Base-by-base conservation (phyloP, 1,140 invertebrate species). In the Plectus sambesii region DNA sequence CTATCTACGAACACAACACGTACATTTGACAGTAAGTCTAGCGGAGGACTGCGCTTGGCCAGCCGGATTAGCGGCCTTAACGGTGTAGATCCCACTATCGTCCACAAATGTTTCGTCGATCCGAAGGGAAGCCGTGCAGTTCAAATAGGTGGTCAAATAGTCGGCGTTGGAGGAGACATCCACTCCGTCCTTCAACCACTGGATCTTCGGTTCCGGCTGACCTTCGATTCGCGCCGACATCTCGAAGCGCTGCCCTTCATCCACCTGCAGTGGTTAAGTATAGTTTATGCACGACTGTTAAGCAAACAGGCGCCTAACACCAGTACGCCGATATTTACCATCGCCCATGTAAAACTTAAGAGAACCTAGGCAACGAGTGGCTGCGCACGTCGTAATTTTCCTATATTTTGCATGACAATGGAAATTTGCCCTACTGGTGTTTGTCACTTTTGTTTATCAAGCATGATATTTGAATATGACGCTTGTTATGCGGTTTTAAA, bases 111-210 rank as follows among this genome's bases (percentile, higher is more conserved):
- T 82, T 70, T 85, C 82, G 55, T 83, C 82, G 51, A 85, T 84
- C 0, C 74, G 80, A 5, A 85, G 66, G 42, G 78, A 80, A 39
- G 77, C 75, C 60, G 75, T 49, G 1, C 78, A 77, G 35, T 73
- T 61, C 27, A 72, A 71, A 49, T 61, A 75, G 19, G 66, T 73
- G 0, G 79, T 81, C 50, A 76, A 73, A 59, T 82, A 82, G 48
- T 83, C 77, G 49, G 78, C 77, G 48, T 81, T 79, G 35, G 78
- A 22, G 15, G 8, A 9, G 20, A 94, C 77, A 66, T 82, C 79
- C 56, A 83, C 79, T 29, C 82, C 84, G 71, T 94, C 89, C 58
- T 82, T 80, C 58, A 80, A 83, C 89, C 89, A 96, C 62, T 78
- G 80, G 4, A 92, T 76, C 67, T 81, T 79, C 12, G 81, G 80